These are phyloP conservation scores for Morelia viridis DNA, from an alignment of 2,797 vertebrate species.

Conservation along the genomic window DNA sequence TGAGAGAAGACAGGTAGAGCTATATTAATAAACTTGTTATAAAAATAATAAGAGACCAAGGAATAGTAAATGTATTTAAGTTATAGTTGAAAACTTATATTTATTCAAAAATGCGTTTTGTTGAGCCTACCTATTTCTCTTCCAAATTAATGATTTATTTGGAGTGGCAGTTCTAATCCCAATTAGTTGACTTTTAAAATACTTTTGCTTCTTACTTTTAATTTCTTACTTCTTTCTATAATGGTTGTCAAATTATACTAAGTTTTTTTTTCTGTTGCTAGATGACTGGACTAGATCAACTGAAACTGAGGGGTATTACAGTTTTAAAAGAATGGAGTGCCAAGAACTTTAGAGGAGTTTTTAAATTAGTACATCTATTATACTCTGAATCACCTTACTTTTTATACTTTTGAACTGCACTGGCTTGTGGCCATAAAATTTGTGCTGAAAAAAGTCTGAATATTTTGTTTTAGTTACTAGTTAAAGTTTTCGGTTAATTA, in stretches of 20 bases:
- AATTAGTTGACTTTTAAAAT: not conserved
- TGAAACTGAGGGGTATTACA: not conserved
- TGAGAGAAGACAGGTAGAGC: slow-evolving; percentile 62
- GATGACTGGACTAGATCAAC: not conserved
- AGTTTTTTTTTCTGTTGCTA: not conserved
- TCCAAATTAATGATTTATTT: not conserved
- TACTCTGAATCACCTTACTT: not conserved
- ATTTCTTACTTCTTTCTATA: not conserved
- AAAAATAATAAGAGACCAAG: not conserved
- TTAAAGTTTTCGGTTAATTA: not conserved
- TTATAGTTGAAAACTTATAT: not conserved
- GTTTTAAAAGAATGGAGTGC: not conserved
- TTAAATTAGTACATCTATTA: not conserved
- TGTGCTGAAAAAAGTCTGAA: not conserved
- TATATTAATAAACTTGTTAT: not conserved
- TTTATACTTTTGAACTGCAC: not conserved
- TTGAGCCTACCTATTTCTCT: not conserved
- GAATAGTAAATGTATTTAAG: not conserved
- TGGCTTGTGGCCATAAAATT: not conserved
- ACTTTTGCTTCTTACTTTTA: not conserved
- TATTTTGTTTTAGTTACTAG: not conserved
- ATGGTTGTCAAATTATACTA: not conserved
- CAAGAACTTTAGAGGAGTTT: not conserved
- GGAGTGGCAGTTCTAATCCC: not conserved
- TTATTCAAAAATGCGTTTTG: not conserved